These are phyloP conservation scores for Amphiura filiformis DNA, from an alignment of 35 echinoderm and acorn worm species.

Conservation along the genomic window DNA sequence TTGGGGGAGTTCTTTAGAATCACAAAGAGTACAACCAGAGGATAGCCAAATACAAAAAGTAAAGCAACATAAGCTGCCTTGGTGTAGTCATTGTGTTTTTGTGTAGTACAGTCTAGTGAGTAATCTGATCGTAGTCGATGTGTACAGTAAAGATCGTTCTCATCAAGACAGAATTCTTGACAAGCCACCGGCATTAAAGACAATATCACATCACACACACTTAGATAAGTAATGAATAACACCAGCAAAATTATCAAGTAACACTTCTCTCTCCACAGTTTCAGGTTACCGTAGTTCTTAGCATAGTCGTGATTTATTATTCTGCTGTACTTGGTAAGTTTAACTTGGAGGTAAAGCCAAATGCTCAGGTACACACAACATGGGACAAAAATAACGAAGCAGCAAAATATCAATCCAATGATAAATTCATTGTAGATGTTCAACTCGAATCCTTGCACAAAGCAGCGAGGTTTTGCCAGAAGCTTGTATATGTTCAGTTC, in stretches of 20 bases:
- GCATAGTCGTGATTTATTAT: neutral
- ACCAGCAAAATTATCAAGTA: conserved; percentile 17
- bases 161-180: conserved; percentile 19
- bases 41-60: conserved; percentile 28
- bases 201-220: conserved; percentile 27
- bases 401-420: conserved; percentile 4
- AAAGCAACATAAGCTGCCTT: neutral
- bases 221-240: conserved; percentile 34
- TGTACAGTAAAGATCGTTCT: neutral
- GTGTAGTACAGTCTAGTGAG: conserved; percentile 5
- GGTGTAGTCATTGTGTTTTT: neutral
- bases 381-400: neutral
- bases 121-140: conserved; percentile 32
- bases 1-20: no score
- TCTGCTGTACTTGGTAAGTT: neutral
- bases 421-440: conserved; percentile 40
- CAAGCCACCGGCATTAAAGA: conserved; percentile 23
- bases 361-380: neutral
- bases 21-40: conserved; percentile 11
- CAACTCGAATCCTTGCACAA: neutral
- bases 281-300: neutral
- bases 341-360: neutral
- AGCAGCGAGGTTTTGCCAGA: conserved; percentile 33
- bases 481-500: conserved; percentile 25
- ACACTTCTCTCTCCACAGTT: neutral